phyloP scores from a whole-genome alignment of 2,113 vertebrate species.

The Martes martes region DNA sequence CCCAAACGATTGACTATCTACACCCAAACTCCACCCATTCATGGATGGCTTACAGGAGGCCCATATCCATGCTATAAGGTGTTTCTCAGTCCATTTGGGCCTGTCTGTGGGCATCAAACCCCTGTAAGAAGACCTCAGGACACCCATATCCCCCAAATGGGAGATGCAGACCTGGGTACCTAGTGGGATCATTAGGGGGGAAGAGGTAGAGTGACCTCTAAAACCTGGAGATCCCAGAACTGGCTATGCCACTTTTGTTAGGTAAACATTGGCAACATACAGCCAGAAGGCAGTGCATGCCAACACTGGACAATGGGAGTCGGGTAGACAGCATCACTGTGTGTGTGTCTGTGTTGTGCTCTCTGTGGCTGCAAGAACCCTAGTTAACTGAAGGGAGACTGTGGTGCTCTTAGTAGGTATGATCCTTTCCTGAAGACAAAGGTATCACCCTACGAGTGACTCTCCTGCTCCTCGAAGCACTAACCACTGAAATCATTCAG shows the following conservation, averaged over 20 bases:
- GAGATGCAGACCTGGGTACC: background rate
- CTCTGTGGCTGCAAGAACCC: background rate
- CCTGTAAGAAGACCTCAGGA: background rate
- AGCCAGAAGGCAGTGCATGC: background rate
- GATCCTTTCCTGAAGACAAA: background rate
- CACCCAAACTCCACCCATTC: background rate
- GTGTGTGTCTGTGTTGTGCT: background rate
- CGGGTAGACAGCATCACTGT: too few relatives aligned
- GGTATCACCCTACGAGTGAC: background rate
- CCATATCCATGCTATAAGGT: too few relatives aligned
- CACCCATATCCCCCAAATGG: background rate
- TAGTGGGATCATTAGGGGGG: background rate
- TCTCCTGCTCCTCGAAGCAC: background rate
- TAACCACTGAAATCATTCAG: background rate
- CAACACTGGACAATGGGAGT: background rate
- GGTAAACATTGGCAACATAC: background rate
- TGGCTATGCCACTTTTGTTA: background rate
- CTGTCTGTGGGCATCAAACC: background rate
- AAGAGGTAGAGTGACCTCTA: background rate
- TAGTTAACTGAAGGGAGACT: background rate
- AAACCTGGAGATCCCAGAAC: background rate
- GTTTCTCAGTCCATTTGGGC: background rate
- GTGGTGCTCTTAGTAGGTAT: background rate
- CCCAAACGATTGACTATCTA: background rate
- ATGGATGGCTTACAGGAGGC: accelerated